Conservation (phyloP, 2,113 vertebrate species). For the Percina caprodes region DNA sequence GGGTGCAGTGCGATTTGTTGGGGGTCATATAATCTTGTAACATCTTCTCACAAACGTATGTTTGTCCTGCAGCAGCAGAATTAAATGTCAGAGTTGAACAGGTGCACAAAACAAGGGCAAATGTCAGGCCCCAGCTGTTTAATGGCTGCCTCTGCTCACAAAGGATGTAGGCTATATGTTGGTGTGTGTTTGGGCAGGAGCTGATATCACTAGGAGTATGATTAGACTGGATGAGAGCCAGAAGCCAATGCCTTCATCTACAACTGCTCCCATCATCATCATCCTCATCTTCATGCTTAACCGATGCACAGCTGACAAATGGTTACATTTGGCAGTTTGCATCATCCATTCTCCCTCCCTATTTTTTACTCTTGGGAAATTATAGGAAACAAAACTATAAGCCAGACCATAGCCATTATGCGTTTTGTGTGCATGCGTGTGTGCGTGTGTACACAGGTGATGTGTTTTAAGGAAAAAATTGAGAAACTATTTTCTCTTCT, state of each 20-base stretch:
- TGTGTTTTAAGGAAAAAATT: slow-evolving; percentile 45
- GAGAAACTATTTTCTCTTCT: slow-evolving; percentile 44
- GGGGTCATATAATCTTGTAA: slow-evolving; percentile 51
- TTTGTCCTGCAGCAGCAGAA: slow-evolving; percentile 54
- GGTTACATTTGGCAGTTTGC: slow-evolving; percentile 61
- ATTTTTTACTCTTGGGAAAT: slow-evolving; percentile 48
- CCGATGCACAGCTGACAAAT: slow-evolving; percentile 57
- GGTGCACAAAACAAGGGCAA: slow-evolving; percentile 37
- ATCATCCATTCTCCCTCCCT: slow-evolving; percentile 39
- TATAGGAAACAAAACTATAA: slow-evolving; percentile 49
- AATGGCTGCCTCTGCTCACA: slow-evolving; percentile 24
- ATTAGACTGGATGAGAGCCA: slow-evolving; percentile 50
- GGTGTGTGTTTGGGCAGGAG: background rate
- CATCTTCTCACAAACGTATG: slow-evolving; percentile 60
- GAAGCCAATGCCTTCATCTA: slow-evolving; percentile 36
- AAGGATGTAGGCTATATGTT: slow-evolving; percentile 1
- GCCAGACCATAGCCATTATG: slow-evolving; percentile 53
- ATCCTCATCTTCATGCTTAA: slow-evolving; percentile 40
- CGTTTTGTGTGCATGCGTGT: slow-evolving; percentile 25
- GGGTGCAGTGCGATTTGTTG: slow-evolving; percentile 38
- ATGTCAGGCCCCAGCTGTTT: slow-evolving; percentile 13
- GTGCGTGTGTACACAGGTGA: slow-evolving; percentile 44
- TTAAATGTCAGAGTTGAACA: slow-evolving; percentile 58
- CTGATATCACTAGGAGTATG: slow-evolving; percentile 46
- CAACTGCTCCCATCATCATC: slow-evolving; percentile 27